Evolutionary conservation across 2,797 vertebrate genomes (phyloP), one percentile per base, ranked within the genome.

Genomic region (Xenops minutus): DNA sequence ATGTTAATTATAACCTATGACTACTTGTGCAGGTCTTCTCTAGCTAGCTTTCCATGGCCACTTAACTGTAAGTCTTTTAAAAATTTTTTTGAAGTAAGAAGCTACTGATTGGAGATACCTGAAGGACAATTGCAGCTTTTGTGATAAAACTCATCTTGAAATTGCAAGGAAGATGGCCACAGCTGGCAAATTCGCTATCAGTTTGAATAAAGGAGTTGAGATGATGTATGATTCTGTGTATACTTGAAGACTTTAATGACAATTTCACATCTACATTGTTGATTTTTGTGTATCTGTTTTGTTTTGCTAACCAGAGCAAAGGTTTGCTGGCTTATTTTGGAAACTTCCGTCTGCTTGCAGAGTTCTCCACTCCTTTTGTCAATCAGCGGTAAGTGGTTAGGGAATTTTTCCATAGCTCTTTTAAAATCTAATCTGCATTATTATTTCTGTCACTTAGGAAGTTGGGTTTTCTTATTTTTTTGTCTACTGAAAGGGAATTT

Each of bases 301-400:
- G 48, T 92, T 96, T 96, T 89, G 36, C 55, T 94, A 97, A 98
- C 71, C 97, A 99, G 99, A 98, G 94, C 78, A 85, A 98, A 96
- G 98, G 99, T 98, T 97, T 98, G 95, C 98, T 99, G 98, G 98
- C 97, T 96, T 99, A 99, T 98, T 97, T 99, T 98, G 99, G 99
- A 97, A 99, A 99, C 98, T 99, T 99, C 97, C 99, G 99, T 93
- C 98, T 99, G 96, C 98, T 99, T 79, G 99, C 99, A 69, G 99
- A 99, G 97, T 99, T 99, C 97, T 99, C 99, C 94, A 99, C 99
- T 92, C 99, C 99, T 41, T 99, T 99, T 97, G 99, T 99, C 97
- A 99, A 99, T 97, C 99, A 99, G 98, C 98, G 99, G 99, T 99
- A 99, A 89, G 99, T 98, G 94, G 14, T n/a, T 56, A 63, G 44